These are phyloP conservation scores for Syrista parreyssii DNA, from an alignment of 2,888 invertebrate species.

Conservation along the genomic window DNA sequence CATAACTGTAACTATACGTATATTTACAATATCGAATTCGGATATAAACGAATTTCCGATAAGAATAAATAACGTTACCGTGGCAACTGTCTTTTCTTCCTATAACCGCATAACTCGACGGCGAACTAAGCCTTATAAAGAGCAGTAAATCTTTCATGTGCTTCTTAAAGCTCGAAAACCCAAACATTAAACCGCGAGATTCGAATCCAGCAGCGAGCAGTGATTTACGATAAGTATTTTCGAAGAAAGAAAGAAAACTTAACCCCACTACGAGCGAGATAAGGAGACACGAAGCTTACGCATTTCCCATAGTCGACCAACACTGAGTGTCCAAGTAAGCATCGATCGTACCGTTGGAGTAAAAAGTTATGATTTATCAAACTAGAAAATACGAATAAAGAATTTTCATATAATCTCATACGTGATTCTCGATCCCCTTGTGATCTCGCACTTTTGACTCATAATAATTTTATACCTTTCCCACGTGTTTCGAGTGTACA, in stretches of 20 bases:
- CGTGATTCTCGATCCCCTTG: neutral
- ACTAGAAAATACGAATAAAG: neutral
- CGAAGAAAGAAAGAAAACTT: neutral
- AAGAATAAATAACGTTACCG: neutral
- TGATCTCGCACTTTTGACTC: neutral
- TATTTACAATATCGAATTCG: neutral
- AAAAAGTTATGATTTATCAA: neutral
- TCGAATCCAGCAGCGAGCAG: neutral
- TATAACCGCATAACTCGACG: neutral
- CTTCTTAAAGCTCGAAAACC: neutral
- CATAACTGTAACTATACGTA: no score
- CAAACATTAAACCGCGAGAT: neutral
- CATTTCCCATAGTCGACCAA: neutral
- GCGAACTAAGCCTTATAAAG: neutral
- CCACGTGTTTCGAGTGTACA: slow-evolving; percentile 56
- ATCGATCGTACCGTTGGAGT: neutral
- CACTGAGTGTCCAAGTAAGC: neutral
- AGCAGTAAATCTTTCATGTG: neutral
- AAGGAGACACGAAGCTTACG: neutral
- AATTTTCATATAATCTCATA: neutral
- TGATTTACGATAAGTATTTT: neutral
- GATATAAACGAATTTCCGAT: neutral
- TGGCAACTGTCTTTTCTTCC: neutral
- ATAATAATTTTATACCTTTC: slow-evolving; percentile 68
- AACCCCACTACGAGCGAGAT: neutral